Evolutionary conservation across 1,140 invertebrate genomes (phyloP).

Genomic region (Paramacrobiotus metropolitanus): DNA sequence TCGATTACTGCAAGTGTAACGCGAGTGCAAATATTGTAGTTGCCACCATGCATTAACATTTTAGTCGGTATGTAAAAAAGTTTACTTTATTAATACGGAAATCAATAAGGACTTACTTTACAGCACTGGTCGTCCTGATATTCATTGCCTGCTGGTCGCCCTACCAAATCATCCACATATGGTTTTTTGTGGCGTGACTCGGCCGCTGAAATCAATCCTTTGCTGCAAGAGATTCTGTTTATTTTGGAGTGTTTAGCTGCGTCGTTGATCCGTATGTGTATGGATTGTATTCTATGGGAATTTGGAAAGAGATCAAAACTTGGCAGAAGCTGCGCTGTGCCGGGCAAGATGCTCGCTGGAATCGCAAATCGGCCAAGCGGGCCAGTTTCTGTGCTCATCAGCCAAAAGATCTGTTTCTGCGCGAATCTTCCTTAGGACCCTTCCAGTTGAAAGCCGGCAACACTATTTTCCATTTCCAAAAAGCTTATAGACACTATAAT

Average conservation of each 20-base stretch:
- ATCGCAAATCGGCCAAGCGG: background rate
- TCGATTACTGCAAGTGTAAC: too few species aligned
- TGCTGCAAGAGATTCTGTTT: background rate
- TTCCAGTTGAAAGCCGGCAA: too few species aligned
- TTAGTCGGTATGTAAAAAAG: background rate
- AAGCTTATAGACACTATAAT: too few species aligned
- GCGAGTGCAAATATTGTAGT: too few species aligned
- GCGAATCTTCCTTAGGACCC: too few species aligned
- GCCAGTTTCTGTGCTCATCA: background rate
- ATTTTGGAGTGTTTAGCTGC: background rate
- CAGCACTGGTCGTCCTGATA: background rate
- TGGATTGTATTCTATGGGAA: background rate
- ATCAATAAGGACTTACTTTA: background rate
- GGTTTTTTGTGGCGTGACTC: background rate
- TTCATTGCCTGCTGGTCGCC: slow-evolving; percentile 1
- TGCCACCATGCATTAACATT: too few species aligned
- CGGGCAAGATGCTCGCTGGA: too few species aligned
- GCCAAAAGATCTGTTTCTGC: too few species aligned
- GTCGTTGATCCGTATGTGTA: background rate
- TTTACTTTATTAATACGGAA: background rate
- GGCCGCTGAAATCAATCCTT: background rate
- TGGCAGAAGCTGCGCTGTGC: too few species aligned
- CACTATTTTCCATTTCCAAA: too few species aligned
- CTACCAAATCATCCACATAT: slow-evolving; percentile 1
- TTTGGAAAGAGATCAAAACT: slow-evolving; percentile 1